Base-by-base conservation (phyloP, 2,888 invertebrate genomes). In the Hirtodrosophila cameraria region DNA sequence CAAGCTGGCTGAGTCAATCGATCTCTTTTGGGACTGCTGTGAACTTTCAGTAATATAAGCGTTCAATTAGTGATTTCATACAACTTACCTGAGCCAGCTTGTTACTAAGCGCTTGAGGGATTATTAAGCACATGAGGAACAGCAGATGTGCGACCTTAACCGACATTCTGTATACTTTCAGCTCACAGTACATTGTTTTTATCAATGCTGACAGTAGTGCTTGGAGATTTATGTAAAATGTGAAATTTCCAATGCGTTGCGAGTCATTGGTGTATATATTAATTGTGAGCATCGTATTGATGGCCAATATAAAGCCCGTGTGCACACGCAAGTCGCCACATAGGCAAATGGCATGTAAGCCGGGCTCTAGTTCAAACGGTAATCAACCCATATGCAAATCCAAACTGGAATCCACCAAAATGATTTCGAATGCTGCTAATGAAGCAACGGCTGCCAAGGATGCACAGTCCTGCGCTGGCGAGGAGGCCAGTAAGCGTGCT, bases 161-260 rank as follows among this genome's bases (percentile, higher is more conserved):
- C 54, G 9, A 27, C 65, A 69, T 71, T 59, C 3, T 46, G 16
- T 13, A 1, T n/a, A 45, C 6, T 18, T 35, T 38, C 16, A 23
- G 12, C 6, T 7, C 12, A 16, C 27, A 20, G 28, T 23, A 1
- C n/a, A 2, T 15, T 30, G 4, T 5, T 35, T 27, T 38, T 7
- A 12, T n/a, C 9, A 28, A 30, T 25, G 3, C 27, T 43, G 30
- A 38, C 23, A 58, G 45, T n/a, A 18, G 11, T 33, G 42, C 74
- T 13, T 45, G 12, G 66, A 52, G 36, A 41, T 69, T 65, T 35
- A 36, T 49, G 73, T 70, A 59, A 63, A 16, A 58, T 70, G 63
- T 18, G n/a, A 67, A 36, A 59, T 28, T 75, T 33, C 23, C 54
- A 42, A 77, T 77, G 82, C 71, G 50, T 68, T 61, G n/a, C 38